A percentile compares a stretch with the other conserved stretches of the same genome.
These are phyloP conservation scores for Pteropus rufus DNA, from an alignment of 2,797 vertebrate genomes.

Conservation along the genomic window DNA sequence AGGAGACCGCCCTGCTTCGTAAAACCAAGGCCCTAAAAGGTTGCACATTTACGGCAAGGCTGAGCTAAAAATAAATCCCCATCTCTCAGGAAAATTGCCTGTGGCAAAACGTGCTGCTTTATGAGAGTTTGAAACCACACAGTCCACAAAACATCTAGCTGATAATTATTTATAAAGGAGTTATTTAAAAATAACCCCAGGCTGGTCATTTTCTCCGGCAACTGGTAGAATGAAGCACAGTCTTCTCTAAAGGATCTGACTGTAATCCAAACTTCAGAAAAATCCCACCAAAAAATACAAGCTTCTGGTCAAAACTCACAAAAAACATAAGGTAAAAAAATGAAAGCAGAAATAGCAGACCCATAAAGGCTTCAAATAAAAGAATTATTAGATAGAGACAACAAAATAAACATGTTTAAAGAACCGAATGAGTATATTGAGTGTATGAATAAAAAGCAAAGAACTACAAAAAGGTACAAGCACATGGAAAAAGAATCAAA, in stretches of 20 bases:
- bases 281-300: background rate
- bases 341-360: background rate
- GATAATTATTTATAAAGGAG: conserved; percentile 9
- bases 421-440: background rate
- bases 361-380: background rate
- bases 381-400: background rate
- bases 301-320: background rate
- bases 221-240: background rate
- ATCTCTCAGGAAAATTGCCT: background rate
- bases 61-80: background rate
- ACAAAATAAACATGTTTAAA: background rate
- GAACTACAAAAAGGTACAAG: background rate
- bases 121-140: background rate
- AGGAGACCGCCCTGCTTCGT: background rate
- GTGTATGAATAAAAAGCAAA: background rate
- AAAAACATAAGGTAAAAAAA: background rate
- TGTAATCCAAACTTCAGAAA: background rate
- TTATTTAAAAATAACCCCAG: background rate
- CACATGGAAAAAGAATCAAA: background rate
- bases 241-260: background rate
- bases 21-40: background rate
- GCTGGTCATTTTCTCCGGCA: background rate
- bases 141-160: background rate
- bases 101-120: background rate
- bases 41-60: background rate